Base-by-base conservation (phyloP, 2,888 invertebrate genomes). In the Ditylenchus weischeri region DNA sequence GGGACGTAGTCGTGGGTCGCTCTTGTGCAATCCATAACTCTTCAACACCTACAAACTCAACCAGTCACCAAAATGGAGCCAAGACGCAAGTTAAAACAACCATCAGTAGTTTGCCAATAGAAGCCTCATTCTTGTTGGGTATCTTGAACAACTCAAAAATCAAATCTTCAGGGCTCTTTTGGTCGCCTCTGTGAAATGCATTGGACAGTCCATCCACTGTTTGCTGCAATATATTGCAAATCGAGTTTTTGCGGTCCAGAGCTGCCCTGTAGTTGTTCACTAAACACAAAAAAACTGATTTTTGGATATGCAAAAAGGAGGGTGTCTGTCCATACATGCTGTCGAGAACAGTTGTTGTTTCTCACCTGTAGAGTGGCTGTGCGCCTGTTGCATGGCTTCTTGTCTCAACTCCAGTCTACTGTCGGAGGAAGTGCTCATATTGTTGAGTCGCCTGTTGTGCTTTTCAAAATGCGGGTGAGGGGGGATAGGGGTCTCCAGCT, bases 21-120 rank as follows among this genome's bases (percentile, higher is more conserved):
- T 73, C 58, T 78, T 76, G 57, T 76, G 77, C 29, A 81, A 72
- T n/a, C 81, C 81, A 58, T 77, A 82, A 29, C 74, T 76, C 62
- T 78, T 75, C 48, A 81, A 68, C 29, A 73, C 70, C 73, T 72
- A 21, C 36, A 68, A 49, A 29, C 11, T 23, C 18, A 8, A 15
- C 8, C 11, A 13, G 0, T 35, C 43, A 19, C 19, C 38, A 11
- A 36, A n/a, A 21, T 18, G n/a, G n/a, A n/a, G 23, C 43, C 36
- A 18, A 48, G n/a, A n/a, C n/a, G n/a, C n/a, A 43, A 43, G 3
- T 2, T 18, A 11, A 29, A 54, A 11, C 1, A 23, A 54, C 79
- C 66, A 76, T 76, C 8, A 80, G 57, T 19, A 80, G 65, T 64
- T 78, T 79, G 19, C 78, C 76, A 59, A 80, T 78, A 21, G 75